Conservation (phyloP, 2,888 invertebrate species). For the Lochmaea crataegi region DNA sequence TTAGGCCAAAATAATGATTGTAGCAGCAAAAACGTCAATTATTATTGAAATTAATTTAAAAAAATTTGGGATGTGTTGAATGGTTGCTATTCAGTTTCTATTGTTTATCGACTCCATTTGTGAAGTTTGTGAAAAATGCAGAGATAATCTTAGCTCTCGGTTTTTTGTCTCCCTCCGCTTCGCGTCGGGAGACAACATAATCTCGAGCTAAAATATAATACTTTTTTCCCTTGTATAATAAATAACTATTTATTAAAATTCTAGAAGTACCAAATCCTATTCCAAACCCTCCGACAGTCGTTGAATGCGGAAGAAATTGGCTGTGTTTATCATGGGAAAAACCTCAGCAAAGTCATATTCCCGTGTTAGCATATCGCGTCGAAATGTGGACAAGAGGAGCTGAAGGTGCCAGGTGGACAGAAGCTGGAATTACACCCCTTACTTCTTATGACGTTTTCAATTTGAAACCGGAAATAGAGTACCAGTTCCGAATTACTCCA, state of each 20-base stretch:
- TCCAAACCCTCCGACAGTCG: slow-evolving; percentile 78
- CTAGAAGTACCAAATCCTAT: slow-evolving; percentile 86
- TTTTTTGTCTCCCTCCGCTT: no score
- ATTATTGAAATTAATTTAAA: no score
- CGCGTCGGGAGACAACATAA: no score
- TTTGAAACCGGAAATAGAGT: slow-evolving; percentile 81
- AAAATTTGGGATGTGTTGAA: no score
- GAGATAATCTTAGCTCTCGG: no score
- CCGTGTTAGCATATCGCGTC: slow-evolving; percentile 81
- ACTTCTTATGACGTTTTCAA: slow-evolving; percentile 87
- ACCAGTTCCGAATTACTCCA: slow-evolving; percentile 89
- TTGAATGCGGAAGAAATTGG: slow-evolving; percentile 89
- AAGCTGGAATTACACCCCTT: slow-evolving; percentile 83
- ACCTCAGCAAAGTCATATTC: slow-evolving; percentile 76
- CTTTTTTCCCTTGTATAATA: no score
- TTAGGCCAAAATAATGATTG: no score
- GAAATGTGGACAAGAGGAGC: slow-evolving; percentile 84
- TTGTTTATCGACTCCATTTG: no score
- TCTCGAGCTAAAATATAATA: no score
- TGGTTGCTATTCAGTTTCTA: no score
- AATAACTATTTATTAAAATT: not conserved
- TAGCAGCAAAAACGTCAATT: no score
- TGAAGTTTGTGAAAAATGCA: no score
- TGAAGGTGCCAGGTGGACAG: slow-evolving; percentile 87
- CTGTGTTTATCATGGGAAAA: slow-evolving; percentile 87